Evolutionary conservation across 2,888 invertebrate genomes (phyloP).

Genomic region (Polietes domitor): DNA sequence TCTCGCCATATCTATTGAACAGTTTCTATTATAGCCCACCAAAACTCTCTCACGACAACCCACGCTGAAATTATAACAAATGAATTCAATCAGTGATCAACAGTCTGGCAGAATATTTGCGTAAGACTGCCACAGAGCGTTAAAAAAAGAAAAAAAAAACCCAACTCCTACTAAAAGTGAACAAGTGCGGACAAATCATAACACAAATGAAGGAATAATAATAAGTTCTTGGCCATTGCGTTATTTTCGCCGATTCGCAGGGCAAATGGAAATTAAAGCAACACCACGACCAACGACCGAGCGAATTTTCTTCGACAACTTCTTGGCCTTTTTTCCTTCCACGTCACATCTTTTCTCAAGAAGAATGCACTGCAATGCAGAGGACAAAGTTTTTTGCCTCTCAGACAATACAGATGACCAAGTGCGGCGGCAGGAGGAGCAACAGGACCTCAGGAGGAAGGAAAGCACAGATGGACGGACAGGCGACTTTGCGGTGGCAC

Average conservation of each 20-base stretch:
- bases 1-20: no score
- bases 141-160: background rate
- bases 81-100: constrained; percentile 14
- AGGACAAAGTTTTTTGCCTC: constrained; percentile 62
- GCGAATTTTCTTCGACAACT: constrained; percentile 4
- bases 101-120: background rate
- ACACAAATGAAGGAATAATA: constrained; percentile 24
- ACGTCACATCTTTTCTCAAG: constrained; percentile 58
- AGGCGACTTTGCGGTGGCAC: constrained; percentile 45
- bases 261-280: constrained; percentile 66
- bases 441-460: background rate
- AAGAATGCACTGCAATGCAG: constrained; percentile 67
- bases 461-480: background rate
- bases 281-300: no score
- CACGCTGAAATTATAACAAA: background rate
- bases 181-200: constrained; percentile 28
- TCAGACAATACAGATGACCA: background rate
- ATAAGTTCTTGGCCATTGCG: constrained; percentile 22
- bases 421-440: background rate
- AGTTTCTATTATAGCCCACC: no score
- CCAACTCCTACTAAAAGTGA: constrained; percentile 6
- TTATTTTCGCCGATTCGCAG: background rate
- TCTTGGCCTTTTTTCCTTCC: background rate
- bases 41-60: background rate
- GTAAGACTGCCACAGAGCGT: background rate